These are phyloP conservation scores for Lapara coniferarum DNA, from an alignment of 2,888 invertebrate genomes.

Conservation along the genomic window DNA sequence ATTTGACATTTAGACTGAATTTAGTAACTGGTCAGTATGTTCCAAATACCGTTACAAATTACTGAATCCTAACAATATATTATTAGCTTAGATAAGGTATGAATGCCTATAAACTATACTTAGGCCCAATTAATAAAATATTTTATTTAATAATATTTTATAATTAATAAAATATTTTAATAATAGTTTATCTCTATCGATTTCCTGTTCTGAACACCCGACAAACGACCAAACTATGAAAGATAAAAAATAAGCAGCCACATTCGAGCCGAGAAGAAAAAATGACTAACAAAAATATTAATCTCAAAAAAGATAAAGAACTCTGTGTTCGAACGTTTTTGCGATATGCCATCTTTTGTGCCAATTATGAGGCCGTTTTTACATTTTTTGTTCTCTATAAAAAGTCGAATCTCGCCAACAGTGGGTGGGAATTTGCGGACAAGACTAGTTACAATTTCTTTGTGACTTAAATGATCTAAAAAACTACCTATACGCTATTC, in stretches of 20 bases:
- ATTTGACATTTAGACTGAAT: no score
- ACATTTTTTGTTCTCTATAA: constrained; percentile 54
- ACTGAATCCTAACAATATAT: no score
- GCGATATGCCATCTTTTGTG: constrained; percentile 77
- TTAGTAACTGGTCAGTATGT: no score
- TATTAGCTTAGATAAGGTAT: no score
- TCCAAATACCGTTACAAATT: no score
- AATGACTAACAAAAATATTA: constrained; percentile 71
- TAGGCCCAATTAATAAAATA: no score
- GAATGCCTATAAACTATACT: no score
- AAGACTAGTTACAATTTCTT: constrained; percentile 38
- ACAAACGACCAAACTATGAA: constrained; percentile 60
- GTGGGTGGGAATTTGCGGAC: constrained; percentile 71
- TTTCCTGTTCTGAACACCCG: constrained; percentile 46
- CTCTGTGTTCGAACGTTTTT: constrained; percentile 65
- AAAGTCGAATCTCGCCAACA: constrained; percentile 51
- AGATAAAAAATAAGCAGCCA: constrained; percentile 67
- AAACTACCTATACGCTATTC: background rate
- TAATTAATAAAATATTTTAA: background rate
- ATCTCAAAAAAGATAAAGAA: constrained; percentile 73
- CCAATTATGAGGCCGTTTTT: constrained; percentile 74
- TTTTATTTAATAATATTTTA: no score
- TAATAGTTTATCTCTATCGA: constrained; percentile 44
- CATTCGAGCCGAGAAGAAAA: constrained; percentile 64
- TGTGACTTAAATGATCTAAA: constrained; percentile 28